Base-by-base conservation (phyloP, 1,140 invertebrate genomes). In the Sinonovacula constricta region DNA sequence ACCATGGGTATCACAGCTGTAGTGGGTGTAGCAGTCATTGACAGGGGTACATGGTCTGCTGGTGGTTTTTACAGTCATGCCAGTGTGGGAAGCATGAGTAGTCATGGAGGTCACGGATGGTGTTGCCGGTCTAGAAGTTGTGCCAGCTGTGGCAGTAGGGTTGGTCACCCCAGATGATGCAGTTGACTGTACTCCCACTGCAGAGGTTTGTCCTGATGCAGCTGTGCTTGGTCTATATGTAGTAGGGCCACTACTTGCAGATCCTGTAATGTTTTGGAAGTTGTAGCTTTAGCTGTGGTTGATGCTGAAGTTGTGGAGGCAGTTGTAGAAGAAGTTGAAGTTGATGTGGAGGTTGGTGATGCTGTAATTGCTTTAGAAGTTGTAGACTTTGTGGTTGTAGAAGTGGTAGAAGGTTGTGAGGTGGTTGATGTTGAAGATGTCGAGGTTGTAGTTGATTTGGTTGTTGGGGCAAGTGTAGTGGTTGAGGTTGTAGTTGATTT, bases 21-120 rank as follows among this genome's bases (percentile, higher is more conserved):
- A 74, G 60, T 74, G 59, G 10, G 49, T 10, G 31, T 4, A 49
- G 33, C 70, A 74, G 59, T 62, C 63, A 34, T 53, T 54, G 12
- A 34, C 36, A 7, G 70, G 33, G 7, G 57, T 74, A 26, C 70
- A 74, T 7, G 70, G 59, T 30, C 51, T 62, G 14, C 31, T 39
- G 14, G 70, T 74, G 31, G 39, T 45, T 7, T 7, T 10, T 18
- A 7, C 39, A 7, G 18, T n/a, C n/a, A n/a, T n/a, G n/a, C n/a
- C n/a, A n/a, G n/a, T n/a, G n/a, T n/a, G n/a, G n/a, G n/a, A n/a
- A n/a, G n/a, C n/a, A n/a, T n/a, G n/a, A n/a, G n/a, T n/a, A n/a
- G n/a, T n/a, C n/a, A n/a, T n/a, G n/a, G n/a, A n/a, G n/a, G n/a
- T n/a, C n/a, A n/a, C n/a, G n/a, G n/a, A n/a, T n/a, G n/a, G n/a